These are phyloP conservation scores for Meriones psammophilus DNA, from an alignment of 2,797 vertebrate genomes.

Conservation along the genomic window DNA sequence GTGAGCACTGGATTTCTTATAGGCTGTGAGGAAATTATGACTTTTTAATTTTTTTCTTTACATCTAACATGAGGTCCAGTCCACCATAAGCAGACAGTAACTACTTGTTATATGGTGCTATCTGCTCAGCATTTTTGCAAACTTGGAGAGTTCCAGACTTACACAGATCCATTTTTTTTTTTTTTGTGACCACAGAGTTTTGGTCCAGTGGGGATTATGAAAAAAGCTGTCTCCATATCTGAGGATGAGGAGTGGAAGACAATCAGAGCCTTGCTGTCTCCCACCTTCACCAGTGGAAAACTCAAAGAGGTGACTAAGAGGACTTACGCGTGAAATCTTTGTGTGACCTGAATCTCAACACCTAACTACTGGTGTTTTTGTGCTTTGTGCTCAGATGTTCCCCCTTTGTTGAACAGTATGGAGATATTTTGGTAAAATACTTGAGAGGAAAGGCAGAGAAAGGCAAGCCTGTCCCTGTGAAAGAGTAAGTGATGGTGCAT, in stretches of 20 bases:
- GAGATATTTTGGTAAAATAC: slow-evolving; percentile 89
- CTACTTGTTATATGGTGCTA: too few relatives aligned
- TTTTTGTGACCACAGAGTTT: background rate
- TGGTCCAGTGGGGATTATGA: background rate
- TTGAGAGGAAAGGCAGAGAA: slow-evolving; percentile 85
- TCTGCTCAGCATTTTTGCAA: too few relatives aligned
- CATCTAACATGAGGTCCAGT: too few relatives aligned
- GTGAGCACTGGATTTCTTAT: background rate
- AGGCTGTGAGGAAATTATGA: background rate
- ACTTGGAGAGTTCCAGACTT: too few relatives aligned
- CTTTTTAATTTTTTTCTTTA: too few relatives aligned
- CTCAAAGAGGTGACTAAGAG: background rate
- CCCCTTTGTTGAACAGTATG: slow-evolving; percentile 88
- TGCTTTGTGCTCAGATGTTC: slow-evolving; percentile 68
- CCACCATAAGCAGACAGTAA: too few relatives aligned
- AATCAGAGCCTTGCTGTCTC: background rate
- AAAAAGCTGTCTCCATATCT: fast-evolving
- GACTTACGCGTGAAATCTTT: background rate
- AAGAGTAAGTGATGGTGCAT: slow-evolving; percentile 62
- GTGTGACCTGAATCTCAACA: background rate
- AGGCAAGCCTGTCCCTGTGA: slow-evolving; percentile 50
- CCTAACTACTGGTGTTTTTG: background rate
- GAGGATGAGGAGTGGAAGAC: slow-evolving; percentile 40
- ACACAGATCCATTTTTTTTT: background rate
- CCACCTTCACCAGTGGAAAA: background rate